Conservation (phyloP, 2,797 vertebrate genomes). For the Moxostoma hubbsi region DNA sequence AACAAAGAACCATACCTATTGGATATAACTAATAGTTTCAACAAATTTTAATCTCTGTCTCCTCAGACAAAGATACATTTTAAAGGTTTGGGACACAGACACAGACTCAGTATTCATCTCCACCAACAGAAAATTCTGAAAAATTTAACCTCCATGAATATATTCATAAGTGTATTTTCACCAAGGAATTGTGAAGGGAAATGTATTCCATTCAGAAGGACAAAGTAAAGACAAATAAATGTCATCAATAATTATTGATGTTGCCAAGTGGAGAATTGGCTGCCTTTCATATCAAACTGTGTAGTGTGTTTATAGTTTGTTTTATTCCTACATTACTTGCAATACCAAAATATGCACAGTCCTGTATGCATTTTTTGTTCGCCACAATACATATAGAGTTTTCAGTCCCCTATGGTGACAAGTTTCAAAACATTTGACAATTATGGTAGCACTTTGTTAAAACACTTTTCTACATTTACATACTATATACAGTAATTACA, state of each 20-base stretch:
- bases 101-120: constrained; percentile 24
- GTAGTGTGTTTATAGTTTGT: constrained; percentile 6
- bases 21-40: not conserved
- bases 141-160: constrained; percentile 40
- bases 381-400: not conserved
- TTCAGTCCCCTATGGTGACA: not conserved
- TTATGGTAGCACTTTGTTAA: not conserved
- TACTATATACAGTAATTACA: not conserved
- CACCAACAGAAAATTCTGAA: constrained; percentile 24
- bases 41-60: constrained; percentile 11
- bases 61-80: not conserved
- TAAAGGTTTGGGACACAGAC: constrained; percentile 15
- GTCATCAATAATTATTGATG: constrained; percentile 40
- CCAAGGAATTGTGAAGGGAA: constrained; percentile 35
- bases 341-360: not conserved
- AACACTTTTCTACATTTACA: not conserved
- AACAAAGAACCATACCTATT: not conserved
- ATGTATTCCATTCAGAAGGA: constrained; percentile 42
- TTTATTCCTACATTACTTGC: constrained; percentile 12
- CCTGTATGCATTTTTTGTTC: not conserved
- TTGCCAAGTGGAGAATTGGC: constrained; percentile 30
- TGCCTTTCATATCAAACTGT: constrained; percentile 35
- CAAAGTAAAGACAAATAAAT: constrained; percentile 49
- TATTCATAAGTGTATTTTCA: constrained; percentile 51
- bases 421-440: not conserved